Base-by-base conservation (phyloP, 2,113 vertebrate genomes). In the Callopanchax toddi region DNA sequence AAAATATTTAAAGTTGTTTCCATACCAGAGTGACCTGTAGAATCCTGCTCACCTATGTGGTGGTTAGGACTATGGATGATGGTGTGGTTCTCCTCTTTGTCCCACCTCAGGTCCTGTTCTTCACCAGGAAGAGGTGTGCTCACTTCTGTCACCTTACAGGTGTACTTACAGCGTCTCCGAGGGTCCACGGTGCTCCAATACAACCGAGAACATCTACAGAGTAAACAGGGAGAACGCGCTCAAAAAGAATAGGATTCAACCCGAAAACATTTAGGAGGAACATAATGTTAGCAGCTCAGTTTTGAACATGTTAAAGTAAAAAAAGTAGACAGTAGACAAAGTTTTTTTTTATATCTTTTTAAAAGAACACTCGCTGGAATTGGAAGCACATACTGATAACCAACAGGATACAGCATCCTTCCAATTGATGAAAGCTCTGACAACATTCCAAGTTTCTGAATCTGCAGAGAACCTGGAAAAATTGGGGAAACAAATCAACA, bases 161-260 rank as follows among this genome's bases (percentile, higher is more conserved):
- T 95, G 90, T 97, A 97, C 78, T 84, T 92, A 74, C 95, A 96
- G 67, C 90, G 93, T 49, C 88, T 91, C 42, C 93, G 91, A 16
- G 95, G 95, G 67, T 97, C 94, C 57, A 94, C 87, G 0, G 96
- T 97, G 91, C 96, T 97, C 96, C 95, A 97, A 73, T 95, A 97
- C 71, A 95, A 89, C 2, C 96, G 93, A 26, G 94, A 94, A 71
- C 96, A 97, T 79, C 96, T 97, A 49, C 5, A 63, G 17, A 67
- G 13, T 59, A 5, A 83, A 56, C 10, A 45, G 3, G 21, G 22
- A 46, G 15, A 39, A 29, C 2, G 39, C n/a, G 1, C 50, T 62
- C 2, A 37, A 2, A 18, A 7, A 3, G 43, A 15, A 54, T 6
- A 42, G 1, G 11, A 8, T 10, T n/a, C 16, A 43, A 7, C 42